These are phyloP conservation scores for Chrysogorgia sp. DNA, from an alignment of 92 coral and sea anemone species.

Conservation along the genomic window DNA sequence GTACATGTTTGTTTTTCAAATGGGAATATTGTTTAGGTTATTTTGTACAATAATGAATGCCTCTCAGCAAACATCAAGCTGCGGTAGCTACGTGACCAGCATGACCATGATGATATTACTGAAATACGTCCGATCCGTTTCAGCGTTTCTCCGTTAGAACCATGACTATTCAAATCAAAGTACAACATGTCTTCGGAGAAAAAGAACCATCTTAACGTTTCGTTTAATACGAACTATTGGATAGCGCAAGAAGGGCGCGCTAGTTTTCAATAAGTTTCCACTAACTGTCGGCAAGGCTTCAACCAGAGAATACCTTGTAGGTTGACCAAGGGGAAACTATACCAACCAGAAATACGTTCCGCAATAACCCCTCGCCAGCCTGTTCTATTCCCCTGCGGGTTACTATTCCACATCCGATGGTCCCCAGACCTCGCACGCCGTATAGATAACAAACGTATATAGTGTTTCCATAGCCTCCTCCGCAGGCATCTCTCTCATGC, in stretches of 20 bases:
- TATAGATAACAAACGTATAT: too few relatives aligned
- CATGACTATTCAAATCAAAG: slow-evolving; percentile 1
- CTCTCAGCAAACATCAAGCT: neutral
- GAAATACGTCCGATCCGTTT: too few relatives aligned
- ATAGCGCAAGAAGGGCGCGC: neutral
- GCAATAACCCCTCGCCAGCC: too few relatives aligned
- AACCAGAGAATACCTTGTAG: neutral
- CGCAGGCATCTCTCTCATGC: too few relatives aligned
- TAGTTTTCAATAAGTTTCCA: neutral
- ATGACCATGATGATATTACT: neutral
- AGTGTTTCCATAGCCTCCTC: too few relatives aligned
- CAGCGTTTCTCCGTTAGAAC: slow-evolving; percentile 11
- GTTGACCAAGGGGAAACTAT: slow-evolving; percentile 5
- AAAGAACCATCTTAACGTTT: slow-evolving; percentile 1
- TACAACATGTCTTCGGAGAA: neutral
- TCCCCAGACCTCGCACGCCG: too few relatives aligned
- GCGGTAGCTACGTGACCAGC: neutral
- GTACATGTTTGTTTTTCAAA: too few relatives aligned
- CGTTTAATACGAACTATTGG: slow-evolving; percentile 1
- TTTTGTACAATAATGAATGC: neutral
- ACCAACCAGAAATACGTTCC: too few relatives aligned
- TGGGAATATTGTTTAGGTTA: too few relatives aligned
- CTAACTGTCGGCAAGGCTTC: neutral
- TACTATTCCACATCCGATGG: too few relatives aligned
- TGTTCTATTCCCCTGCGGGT: too few relatives aligned